These are phyloP conservation scores for Drosophila biarmipes DNA, from an alignment of 1,140 invertebrate genomes.

Conservation along the genomic window DNA sequence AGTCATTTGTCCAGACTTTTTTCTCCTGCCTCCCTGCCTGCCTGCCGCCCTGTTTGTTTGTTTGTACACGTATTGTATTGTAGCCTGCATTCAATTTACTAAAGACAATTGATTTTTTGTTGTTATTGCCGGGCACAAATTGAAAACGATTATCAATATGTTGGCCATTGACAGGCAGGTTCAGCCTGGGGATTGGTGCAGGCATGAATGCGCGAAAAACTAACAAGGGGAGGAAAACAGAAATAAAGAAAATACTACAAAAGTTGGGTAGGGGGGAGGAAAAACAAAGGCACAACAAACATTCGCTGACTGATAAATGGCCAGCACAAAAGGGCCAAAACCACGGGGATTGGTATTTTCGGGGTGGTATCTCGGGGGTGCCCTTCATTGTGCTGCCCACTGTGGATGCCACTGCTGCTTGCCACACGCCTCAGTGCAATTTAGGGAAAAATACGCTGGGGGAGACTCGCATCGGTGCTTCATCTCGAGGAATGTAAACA, in stretches of 20 bases:
- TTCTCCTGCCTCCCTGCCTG: too few relatives aligned
- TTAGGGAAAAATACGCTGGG: slow-evolving; percentile 64
- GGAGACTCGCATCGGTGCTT: slow-evolving; percentile 12
- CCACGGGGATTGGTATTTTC: not conserved
- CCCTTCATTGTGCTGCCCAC: slow-evolving; percentile 56
- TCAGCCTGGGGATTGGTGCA: not conserved
- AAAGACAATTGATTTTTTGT: slow-evolving; percentile 70
- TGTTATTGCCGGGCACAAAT: slow-evolving; percentile 45
- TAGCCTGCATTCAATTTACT: slow-evolving; percentile 68
- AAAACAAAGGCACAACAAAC: slow-evolving; percentile 39
- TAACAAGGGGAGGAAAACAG: slow-evolving; percentile 51
- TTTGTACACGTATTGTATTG: slow-evolving; percentile 30
- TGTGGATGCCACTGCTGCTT: slow-evolving; percentile 20
- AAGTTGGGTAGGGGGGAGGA: slow-evolving; percentile 8
- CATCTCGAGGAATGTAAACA: slow-evolving; percentile 51
- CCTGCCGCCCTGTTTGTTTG: not conserved
- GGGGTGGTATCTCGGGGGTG: slow-evolving; percentile 47
- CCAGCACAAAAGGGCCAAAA: slow-evolving; percentile 40
- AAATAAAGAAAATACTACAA: slow-evolving; percentile 27
- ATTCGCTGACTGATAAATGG: slow-evolving; percentile 71
- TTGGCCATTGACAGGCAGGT: slow-evolving; percentile 53
- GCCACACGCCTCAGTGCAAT: slow-evolving; percentile 62
- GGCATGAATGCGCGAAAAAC: slow-evolving; percentile 66
- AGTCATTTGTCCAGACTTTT: slow-evolving; percentile 30
- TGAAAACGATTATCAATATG: slow-evolving; percentile 80